Conservation (phyloP, 2,113 vertebrate genomes). For the Electrona antarctica region DNA sequence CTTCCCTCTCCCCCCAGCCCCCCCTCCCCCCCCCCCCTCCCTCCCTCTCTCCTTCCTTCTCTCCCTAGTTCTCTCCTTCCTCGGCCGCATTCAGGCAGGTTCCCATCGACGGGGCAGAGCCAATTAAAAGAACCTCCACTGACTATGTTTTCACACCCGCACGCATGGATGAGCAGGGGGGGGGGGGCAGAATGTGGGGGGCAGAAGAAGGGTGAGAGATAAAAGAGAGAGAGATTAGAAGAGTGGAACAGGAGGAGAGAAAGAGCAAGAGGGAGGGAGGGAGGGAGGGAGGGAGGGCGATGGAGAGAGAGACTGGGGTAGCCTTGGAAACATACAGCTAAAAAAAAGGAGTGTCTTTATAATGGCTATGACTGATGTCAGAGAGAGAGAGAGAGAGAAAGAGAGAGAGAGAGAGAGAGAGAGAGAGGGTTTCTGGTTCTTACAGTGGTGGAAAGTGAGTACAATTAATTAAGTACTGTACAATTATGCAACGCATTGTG, state of each 20-base stretch:
- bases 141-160: slow-evolving; percentile 53
- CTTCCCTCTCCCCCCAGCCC: neutral
- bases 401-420: too few species aligned
- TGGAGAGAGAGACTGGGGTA: slow-evolving; percentile 42
- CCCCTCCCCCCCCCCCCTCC: neutral
- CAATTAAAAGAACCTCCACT: slow-evolving; percentile 65
- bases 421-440: too few species aligned
- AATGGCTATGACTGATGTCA: neutral
- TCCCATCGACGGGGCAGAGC: slow-evolving; percentile 50
- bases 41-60: neutral
- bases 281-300: neutral
- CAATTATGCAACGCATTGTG: too few species aligned
- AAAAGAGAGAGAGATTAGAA: neutral
- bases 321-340: slow-evolving; percentile 59
- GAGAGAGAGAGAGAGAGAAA: too few species aligned
- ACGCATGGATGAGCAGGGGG: slow-evolving; percentile 52
- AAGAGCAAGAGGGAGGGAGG: neutral
- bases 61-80: too few species aligned
- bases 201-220: neutral
- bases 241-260: neutral
- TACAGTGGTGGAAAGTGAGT: too few species aligned
- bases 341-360: slow-evolving; percentile 16
- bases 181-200: neutral
- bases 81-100: slow-evolving; percentile 43
- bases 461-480: too few species aligned